Evolutionary conservation across 2,797 vertebrate species (phyloP).

Genomic region (Gallinago nigripennis): DNA sequence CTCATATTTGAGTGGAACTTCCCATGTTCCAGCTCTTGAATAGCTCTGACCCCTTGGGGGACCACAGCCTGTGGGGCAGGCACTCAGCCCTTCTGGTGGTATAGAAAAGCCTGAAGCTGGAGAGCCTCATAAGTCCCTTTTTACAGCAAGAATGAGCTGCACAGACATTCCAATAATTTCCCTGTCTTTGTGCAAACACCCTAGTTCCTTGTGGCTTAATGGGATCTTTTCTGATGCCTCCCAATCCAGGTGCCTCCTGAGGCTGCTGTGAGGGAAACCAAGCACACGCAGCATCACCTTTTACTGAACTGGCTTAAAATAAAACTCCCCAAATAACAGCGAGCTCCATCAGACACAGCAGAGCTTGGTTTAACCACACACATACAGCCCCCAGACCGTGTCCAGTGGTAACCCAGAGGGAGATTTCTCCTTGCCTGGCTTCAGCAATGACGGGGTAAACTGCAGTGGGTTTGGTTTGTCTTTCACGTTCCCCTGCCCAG

Average conservation of each 20-base stretch:
- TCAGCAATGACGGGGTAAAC: not conserved
- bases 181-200: not conserved
- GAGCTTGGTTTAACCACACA: fast-evolving
- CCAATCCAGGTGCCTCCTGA: not conserved
- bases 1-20: no score
- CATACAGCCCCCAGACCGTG: not conserved
- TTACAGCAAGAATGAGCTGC: not conserved
- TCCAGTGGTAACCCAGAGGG: not conserved
- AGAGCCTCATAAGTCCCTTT: not conserved
- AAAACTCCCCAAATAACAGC: not conserved
- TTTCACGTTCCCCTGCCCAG: not conserved
- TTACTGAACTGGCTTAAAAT: not conserved
- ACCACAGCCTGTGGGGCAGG: not conserved
- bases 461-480: not conserved
- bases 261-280: not conserved
- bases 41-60: no score
- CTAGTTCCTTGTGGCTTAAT: not conserved
- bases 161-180: not conserved
- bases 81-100: not conserved
- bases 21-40: no score
- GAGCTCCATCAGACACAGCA: not conserved
- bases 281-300: not conserved
- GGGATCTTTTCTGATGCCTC: not conserved
- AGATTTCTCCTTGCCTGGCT: not conserved
- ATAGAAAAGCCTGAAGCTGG: not conserved